phyloP scores from a whole-genome alignment of 2,113 vertebrate species.

The Aix galericulata region DNA sequence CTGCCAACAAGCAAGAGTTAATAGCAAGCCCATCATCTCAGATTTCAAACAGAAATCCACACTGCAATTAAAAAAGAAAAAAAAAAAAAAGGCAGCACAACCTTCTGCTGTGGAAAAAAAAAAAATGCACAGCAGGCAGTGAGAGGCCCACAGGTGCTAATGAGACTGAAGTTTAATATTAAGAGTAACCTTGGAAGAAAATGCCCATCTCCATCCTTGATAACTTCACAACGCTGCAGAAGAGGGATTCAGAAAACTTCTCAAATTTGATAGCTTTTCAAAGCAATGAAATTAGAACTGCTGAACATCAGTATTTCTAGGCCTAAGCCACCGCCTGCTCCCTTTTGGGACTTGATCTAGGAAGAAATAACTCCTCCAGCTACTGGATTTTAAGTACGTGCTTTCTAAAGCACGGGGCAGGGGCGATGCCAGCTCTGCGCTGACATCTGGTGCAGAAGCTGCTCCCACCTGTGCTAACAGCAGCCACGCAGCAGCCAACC shows the following conservation, averaged over 20 bases:
- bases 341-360: not conserved
- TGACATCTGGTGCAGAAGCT: fast-evolving
- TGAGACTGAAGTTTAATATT: fast-evolving
- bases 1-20: not conserved
- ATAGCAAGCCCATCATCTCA: not conserved
- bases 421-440: not conserved
- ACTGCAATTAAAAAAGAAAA: not conserved
- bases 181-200: fast-evolving
- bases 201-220: not conserved
- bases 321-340: not conserved
- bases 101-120: not conserved
- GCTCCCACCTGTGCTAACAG: not conserved
- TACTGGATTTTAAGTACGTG: fast-evolving
- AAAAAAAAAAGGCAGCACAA: not conserved
- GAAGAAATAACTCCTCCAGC: fast-evolving
- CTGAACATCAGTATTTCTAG: fast-evolving
- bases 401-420: not conserved
- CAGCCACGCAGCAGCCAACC: fast-evolving
- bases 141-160: fast-evolving
- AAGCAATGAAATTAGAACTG: not conserved
- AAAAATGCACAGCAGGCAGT: fast-evolving
- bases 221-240: not conserved
- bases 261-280: not conserved
- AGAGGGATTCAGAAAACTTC: not conserved
- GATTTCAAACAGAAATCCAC: not conserved